Percentiles rank a stretch among this genome's conserved stretches.
Evolutionary conservation across 2,888 invertebrate genomes (phyloP).

Genomic region (Aphidius colemani): DNA sequence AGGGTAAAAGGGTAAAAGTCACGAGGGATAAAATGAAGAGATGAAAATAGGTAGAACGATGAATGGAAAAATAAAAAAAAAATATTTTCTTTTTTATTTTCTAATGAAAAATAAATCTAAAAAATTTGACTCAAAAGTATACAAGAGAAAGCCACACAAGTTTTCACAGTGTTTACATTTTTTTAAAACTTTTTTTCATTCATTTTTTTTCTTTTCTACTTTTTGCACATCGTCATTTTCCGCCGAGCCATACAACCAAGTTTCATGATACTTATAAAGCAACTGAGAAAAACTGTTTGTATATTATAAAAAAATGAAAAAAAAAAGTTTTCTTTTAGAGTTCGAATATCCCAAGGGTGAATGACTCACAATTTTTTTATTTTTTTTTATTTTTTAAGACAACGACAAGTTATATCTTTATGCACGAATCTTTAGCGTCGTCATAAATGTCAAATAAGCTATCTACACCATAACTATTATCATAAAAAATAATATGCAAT

Average conservation of each 20-base stretch:
- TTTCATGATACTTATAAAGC: constrained; percentile 13
- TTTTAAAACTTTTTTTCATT: no score
- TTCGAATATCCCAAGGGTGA: constrained; percentile 13
- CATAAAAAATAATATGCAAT: neutral
- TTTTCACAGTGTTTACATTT: neutral
- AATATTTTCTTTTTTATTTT: no score
- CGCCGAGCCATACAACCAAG: constrained; percentile 21
- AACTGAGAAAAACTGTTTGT: constrained; percentile 17
- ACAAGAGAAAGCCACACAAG: no score
- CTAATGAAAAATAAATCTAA: no score
- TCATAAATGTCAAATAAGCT: constrained; percentile 26
- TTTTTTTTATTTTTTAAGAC: constrained; percentile 12
- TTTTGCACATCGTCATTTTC: constrained; percentile 27
- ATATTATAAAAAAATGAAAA: neutral
- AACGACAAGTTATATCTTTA: constrained; percentile 22
- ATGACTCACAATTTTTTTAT: constrained; percentile 20
- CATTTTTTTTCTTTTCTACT: neutral
- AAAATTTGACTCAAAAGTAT: no score
- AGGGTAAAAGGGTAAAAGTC: constrained; percentile 29
- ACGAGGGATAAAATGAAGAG: constrained; percentile 25
- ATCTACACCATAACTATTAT: constrained; percentile 6
- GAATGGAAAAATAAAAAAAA: no score
- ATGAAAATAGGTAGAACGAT: constrained; percentile 19
- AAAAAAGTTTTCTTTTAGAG: neutral
- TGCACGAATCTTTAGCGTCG: constrained; percentile 23